phyloP scores from a whole-genome alignment of 2,888 invertebrate genomes.

The Euplagia quadripunctaria region DNA sequence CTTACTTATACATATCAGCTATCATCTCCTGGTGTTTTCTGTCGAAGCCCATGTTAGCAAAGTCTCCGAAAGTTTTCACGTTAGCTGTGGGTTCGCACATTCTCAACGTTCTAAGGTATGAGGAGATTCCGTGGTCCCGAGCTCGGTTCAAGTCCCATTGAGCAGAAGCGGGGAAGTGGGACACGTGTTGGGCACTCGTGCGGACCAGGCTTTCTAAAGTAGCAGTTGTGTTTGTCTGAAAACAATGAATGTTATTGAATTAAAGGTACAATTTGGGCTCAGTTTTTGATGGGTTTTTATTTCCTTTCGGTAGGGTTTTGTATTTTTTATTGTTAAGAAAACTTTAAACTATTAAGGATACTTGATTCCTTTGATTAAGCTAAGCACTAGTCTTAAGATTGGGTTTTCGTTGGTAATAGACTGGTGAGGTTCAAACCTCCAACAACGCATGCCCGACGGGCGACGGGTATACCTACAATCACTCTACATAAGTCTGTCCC shows the following conservation, averaged over 20 bases:
- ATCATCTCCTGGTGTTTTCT: constrained; percentile 88
- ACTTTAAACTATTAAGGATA: too few relatives aligned
- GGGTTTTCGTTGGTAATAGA: too few relatives aligned
- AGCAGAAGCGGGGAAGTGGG: constrained; percentile 84
- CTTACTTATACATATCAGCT: constrained; percentile 90
- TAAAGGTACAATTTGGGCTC: not conserved
- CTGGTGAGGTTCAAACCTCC: too few relatives aligned
- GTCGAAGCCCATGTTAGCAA: constrained; percentile 86
- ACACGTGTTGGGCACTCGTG: constrained; percentile 89
- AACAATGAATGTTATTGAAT: constrained; percentile 18
- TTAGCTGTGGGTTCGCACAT: constrained; percentile 88
- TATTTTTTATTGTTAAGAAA: too few relatives aligned
- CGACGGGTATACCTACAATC: too few relatives aligned
- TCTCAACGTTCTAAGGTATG: constrained; percentile 90
- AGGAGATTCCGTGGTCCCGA: constrained; percentile 93
- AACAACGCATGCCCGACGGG: too few relatives aligned
- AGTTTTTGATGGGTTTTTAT: too few relatives aligned
- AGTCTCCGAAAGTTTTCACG: constrained; percentile 87
- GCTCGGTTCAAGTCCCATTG: constrained; percentile 85
- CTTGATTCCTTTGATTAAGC: too few relatives aligned
- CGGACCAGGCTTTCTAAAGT: constrained; percentile 89
- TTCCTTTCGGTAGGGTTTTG: too few relatives aligned
- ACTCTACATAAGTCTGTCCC: too few relatives aligned
- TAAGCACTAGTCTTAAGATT: too few relatives aligned
- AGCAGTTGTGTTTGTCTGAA: constrained; percentile 87